Evolutionary conservation across 1,140 invertebrate genomes (phyloP).

Genomic region (Hypothenemus hampei): DNA sequence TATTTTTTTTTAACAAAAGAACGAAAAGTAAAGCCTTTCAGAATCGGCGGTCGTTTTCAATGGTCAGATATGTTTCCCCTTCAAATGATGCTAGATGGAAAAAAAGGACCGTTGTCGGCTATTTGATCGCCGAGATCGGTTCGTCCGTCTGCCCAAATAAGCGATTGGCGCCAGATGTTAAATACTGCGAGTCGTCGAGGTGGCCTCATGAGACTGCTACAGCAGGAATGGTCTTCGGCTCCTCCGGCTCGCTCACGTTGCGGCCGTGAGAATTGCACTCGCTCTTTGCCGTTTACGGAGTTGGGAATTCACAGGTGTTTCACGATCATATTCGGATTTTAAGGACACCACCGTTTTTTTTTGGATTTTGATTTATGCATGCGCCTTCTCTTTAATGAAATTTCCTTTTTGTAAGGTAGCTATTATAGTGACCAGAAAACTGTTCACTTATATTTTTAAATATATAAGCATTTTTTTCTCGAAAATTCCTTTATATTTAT

Average conservation of each 20-base stretch:
- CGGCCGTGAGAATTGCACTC: slow-evolving; percentile 19
- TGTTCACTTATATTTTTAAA: too few relatives aligned
- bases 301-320: slow-evolving; percentile 19
- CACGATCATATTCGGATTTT: slow-evolving; percentile 5
- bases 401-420: too few relatives aligned
- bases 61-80: too few relatives aligned
- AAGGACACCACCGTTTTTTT: neutral
- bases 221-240: slow-evolving; percentile 16
- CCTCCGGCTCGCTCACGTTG: slow-evolving; percentile 6
- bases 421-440: too few relatives aligned
- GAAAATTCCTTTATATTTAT: too few relatives aligned
- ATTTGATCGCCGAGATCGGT: neutral
- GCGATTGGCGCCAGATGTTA: slow-evolving; percentile 20
- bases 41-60: too few relatives aligned
- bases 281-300: slow-evolving; percentile 4
- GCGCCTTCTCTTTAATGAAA: too few relatives aligned
- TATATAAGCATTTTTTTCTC: too few relatives aligned
- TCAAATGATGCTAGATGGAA: neutral
- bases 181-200: neutral
- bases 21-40: too few relatives aligned
- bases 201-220: neutral
- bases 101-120: slow-evolving; percentile 5
- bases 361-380: too few relatives aligned
- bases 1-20: too few relatives aligned
- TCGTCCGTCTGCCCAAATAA: slow-evolving; percentile 14